Evolutionary conservation across 2,113 vertebrate genomes (phyloP), one percentile per base, ranked within the genome.

Genomic region (Seriola aureovittata): DNA sequence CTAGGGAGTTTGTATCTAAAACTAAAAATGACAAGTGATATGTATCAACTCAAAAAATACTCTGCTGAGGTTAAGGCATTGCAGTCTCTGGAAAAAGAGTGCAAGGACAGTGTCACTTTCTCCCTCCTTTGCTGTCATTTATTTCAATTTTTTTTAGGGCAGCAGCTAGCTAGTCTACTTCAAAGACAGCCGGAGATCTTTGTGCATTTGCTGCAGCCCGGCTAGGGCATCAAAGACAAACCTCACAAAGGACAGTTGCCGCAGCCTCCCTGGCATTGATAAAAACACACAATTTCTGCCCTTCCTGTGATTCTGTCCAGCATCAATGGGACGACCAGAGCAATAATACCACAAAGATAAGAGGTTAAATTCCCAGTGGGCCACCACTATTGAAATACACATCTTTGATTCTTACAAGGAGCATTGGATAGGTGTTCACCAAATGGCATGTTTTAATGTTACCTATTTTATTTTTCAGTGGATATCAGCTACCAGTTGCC

Each of bases 161-260:
- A 88, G 82, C 66, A 84, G 83, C 80, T 71, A 77, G 81, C 84
- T 50, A 71, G 85, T 75, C 72, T 81, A 86, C 88, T 90, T 92
- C 90, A 91, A 91, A 93, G 89, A 83, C 82, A 88, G 75, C 80
- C 58, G 48, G 84, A 86, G 89, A 90, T 86, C 90, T 92, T 83
- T 92, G 90, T 90, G 82, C 80, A 72, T 87, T 88, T 32, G 67
- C 79, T 79, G 88, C 75, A 88, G 75, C 81, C 54, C 8, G 82
- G 86, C 65, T 48, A 76, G 74, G 71, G 87, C 87, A 91, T 91
- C 89, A 88, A 89, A 92, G 82, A 77, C 80, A 71, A 83, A 85
- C 57, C 84, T 72, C 59, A 89, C 85, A 86, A 91, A 90, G 86
- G 73, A 87, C 71, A 75, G 80, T 75, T 86, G 83, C 87, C 12